A percentile compares a stretch with the other conserved stretches of the same genome.
Evolutionary conservation across 1,140 invertebrate genomes (phyloP).

Genomic region (Platyscapa corneri): DNA sequence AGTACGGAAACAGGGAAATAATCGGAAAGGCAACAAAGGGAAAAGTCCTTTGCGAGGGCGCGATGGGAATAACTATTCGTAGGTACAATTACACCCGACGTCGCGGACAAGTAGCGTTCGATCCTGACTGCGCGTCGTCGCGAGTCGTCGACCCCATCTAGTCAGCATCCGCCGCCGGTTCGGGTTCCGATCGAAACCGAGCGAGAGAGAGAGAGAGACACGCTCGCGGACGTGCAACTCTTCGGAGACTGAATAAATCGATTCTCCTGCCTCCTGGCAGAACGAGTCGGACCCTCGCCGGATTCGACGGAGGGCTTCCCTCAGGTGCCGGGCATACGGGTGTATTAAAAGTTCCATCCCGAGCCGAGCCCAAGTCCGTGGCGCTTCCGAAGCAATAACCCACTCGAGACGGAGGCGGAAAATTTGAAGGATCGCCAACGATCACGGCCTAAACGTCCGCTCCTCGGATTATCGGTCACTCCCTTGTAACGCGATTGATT

Average conservation of each 20-base stretch:
- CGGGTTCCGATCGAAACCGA: too few species aligned
- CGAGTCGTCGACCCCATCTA: too few species aligned
- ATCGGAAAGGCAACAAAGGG: not conserved
- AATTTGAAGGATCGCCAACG: too few species aligned
- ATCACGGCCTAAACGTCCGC: too few species aligned
- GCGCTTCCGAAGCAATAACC: too few species aligned
- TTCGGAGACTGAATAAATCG: constrained; percentile 41
- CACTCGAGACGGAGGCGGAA: too few species aligned
- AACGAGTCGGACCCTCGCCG: not conserved
- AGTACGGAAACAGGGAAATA: not conserved
- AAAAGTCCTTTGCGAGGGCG: not conserved
- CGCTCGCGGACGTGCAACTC: constrained; percentile 11
- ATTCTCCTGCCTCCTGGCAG: not conserved
- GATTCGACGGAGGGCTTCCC: constrained; percentile 35
- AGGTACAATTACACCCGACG: not conserved
- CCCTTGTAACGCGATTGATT: too few species aligned
- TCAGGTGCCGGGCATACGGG: not conserved
- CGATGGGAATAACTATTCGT: not conserved
- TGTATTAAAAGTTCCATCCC: too few species aligned
- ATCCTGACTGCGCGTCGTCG: not conserved
- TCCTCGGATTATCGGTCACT: too few species aligned
- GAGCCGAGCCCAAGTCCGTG: too few species aligned
- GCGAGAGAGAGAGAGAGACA: too few species aligned
- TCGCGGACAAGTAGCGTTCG: not conserved
- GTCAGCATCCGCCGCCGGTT: too few species aligned